Base-by-base conservation (phyloP, 2,797 vertebrate genomes). In the Pempheris klunzingeri region DNA sequence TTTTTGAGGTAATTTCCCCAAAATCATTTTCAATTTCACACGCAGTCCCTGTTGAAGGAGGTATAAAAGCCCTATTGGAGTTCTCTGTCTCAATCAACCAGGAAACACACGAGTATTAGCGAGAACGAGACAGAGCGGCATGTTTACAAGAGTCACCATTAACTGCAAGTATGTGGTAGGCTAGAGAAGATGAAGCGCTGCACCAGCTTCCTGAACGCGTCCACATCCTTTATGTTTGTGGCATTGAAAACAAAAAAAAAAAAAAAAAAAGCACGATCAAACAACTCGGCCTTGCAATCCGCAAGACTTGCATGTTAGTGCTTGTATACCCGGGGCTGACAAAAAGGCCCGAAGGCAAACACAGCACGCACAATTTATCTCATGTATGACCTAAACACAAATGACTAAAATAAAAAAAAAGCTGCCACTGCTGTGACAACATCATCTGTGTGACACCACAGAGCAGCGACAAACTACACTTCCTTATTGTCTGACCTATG, bases 401-500 rank as follows among this genome's bases (percentile, higher is more conserved):
- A 53, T 11, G 20, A 58, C 28, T 17, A 28, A 36, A 61, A 53
- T 10, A 30, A 64, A 63, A 30, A 64, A 63, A 74, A 65, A n/a
- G 0, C 28, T 34, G 46, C 18, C 47, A 22, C 28, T 1, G 12
- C 39, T 20, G 9, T 59, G 65, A 70, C 71, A 76, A 49, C 80
- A 75, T 72, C 66, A 32, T 24, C 26, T 20, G 60, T 55, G 32
- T 47, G 52, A 70, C 68, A 65, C 60, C 34, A 43, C 59, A 46
- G 61, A 59, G 50, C 53, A 43, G 62, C 18, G 30, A 80, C 66
- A 77, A 78, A 74, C 70, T 41, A 76, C 64, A 85, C 74, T 83
- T 78, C 75, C 82, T 47, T 78, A 78, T 78, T 79, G 66, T 66
- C 84, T 91, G 91, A 93, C 92, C 93, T 92, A 86, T 92, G 93